Conservation (phyloP, 2,797 vertebrate species). For the Chrysocyon brachyurus region DNA sequence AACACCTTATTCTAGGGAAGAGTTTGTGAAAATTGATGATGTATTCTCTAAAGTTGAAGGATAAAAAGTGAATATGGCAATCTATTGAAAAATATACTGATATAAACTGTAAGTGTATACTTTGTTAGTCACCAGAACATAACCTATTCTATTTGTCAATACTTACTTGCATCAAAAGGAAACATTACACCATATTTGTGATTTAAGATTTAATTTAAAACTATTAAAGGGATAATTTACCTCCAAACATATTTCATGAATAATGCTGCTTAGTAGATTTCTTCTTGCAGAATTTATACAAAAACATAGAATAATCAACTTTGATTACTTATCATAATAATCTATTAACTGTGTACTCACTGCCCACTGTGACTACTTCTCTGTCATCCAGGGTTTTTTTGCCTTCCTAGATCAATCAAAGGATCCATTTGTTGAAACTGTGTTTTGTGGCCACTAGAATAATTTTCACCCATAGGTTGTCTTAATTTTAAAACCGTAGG, state of each 20-base stretch:
- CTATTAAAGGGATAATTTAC: background rate
- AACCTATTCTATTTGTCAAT: rapidly evolving
- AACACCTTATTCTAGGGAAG: background rate
- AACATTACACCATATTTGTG: background rate
- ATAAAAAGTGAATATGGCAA: background rate
- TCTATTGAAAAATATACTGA: background rate
- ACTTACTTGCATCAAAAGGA: background rate
- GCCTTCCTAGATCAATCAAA: background rate
- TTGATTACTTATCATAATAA: background rate
- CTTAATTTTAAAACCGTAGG: constrained; percentile 25
- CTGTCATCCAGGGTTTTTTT: background rate
- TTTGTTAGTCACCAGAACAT: too few species aligned
- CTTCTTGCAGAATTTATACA: background rate
- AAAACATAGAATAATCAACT: background rate
- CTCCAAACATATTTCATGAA: background rate
- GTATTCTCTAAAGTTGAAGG: background rate
- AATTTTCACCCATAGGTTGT: background rate
- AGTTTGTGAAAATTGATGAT: background rate
- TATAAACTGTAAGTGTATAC: rapidly evolving
- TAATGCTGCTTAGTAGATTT: background rate
- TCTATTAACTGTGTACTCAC: background rate
- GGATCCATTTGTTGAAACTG: background rate
- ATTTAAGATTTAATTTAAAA: background rate
- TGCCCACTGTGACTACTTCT: background rate
- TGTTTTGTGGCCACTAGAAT: background rate